Percentiles rank a stretch among this genome's conserved stretches.
Conservation (phyloP, 2,113 vertebrate species). For the Phodopus roborovskii region DNA sequence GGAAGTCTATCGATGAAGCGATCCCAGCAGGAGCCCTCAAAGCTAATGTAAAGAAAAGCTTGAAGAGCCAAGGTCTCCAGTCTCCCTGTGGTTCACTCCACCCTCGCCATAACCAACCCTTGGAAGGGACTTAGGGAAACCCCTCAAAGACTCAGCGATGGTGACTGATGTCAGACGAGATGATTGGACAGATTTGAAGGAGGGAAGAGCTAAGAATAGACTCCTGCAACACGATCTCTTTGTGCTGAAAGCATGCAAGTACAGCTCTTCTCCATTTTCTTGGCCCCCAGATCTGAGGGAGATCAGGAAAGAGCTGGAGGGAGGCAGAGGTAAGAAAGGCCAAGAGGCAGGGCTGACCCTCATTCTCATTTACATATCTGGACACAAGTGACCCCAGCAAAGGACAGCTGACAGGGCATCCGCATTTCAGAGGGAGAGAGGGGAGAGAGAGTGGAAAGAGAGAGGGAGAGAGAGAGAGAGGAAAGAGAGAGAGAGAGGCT, state of each 20-base stretch:
- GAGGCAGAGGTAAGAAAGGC: not conserved
- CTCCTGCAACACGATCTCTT: not conserved
- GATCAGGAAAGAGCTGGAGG: not conserved
- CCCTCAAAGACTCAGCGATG: not conserved
- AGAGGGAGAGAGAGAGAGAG: not conserved
- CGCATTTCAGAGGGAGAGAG: not conserved
- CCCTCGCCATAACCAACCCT: not conserved
- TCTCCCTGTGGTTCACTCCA: not conserved
- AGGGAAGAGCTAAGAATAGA: conserved; percentile 15
- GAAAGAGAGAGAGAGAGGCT: not conserved
- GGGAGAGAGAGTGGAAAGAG: no score
- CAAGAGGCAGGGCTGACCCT: not conserved
- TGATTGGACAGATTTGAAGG: not conserved
- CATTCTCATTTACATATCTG: not conserved
- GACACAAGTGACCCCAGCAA: not conserved
- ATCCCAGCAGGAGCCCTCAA: not conserved
- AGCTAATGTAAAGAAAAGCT: not conserved
- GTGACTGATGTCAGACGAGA: not conserved
- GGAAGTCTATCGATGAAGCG: not conserved
- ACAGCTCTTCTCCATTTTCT: not conserved
- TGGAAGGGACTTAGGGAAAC: not conserved
- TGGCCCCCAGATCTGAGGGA: conserved; percentile 41
- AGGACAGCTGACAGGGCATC: not conserved
- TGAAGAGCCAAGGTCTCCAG: not conserved
- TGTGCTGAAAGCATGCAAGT: conserved; percentile 65